Conservation (phyloP, 2,888 invertebrate species). For the Eueremaeus valkanovi region DNA sequence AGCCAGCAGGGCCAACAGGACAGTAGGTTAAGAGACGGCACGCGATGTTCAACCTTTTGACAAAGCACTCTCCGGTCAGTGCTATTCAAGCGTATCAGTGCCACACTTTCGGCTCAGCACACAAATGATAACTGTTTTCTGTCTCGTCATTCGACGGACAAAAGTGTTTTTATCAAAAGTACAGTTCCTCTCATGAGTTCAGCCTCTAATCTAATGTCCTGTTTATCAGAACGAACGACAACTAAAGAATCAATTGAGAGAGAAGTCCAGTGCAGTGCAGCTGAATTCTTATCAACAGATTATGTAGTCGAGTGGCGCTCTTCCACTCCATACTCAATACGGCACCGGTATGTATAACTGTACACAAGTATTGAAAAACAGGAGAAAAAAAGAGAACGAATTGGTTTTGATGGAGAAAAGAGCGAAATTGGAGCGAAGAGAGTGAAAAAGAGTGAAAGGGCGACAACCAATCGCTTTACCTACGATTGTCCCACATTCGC, state of each 20-base stretch:
- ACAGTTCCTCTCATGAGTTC: slow-evolving; percentile 11
- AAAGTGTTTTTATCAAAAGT: slow-evolving; percentile 28
- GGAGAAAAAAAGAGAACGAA: slow-evolving; percentile 15
- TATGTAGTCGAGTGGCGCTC: slow-evolving; percentile 23
- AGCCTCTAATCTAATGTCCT: slow-evolving; percentile 16
- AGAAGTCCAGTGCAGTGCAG: slow-evolving; percentile 21
- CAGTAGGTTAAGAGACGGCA: slow-evolving; percentile 36
- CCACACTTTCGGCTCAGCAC: slow-evolving; percentile 12
- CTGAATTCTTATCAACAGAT: slow-evolving; percentile 29
- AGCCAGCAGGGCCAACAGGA: neutral
- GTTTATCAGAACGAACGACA: slow-evolving; percentile 8
- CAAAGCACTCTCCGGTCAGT: slow-evolving; percentile 18
- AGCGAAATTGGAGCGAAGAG: slow-evolving; percentile 31
- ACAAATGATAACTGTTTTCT: slow-evolving; percentile 30
- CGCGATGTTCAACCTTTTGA: slow-evolving; percentile 26
- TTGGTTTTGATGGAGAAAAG: slow-evolving; percentile 17
- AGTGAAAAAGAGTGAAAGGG: slow-evolving; percentile 29
- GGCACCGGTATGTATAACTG: slow-evolving; percentile 28
- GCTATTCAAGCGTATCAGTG: neutral
- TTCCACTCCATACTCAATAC: slow-evolving; percentile 25
- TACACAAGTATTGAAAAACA: slow-evolving; percentile 2
- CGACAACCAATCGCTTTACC: slow-evolving; percentile 9
- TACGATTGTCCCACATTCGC: slow-evolving; percentile 22
- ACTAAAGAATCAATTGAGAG: neutral
- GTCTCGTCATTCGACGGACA: slow-evolving; percentile 1